A percentile compares a stretch with the other conserved stretches of the same genome.
Conservation (phyloP, 2,113 vertebrate species). For the Sinocyclocheilus maitianheensis region DNA sequence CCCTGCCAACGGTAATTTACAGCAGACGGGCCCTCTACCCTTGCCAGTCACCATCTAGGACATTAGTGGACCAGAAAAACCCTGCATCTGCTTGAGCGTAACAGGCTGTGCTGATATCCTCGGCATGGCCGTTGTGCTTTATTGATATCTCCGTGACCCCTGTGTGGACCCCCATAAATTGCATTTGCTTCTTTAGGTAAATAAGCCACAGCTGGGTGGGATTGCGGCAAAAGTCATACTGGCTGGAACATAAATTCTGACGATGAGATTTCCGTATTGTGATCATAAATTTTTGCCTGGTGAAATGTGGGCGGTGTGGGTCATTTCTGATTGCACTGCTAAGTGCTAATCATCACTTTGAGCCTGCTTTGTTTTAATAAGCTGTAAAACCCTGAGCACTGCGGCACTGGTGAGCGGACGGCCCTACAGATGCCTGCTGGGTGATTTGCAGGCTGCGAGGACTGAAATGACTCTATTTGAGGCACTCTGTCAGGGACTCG, state of each 20-base stretch:
- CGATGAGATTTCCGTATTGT: slow-evolving; percentile 69
- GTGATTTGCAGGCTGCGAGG: neutral
- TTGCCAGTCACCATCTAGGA: slow-evolving; percentile 51
- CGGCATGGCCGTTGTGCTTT: slow-evolving; percentile 55
- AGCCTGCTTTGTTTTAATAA: slow-evolving; percentile 53
- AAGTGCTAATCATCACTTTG: slow-evolving; percentile 58
- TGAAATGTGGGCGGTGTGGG: slow-evolving; percentile 48
- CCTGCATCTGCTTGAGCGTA: slow-evolving; percentile 41
- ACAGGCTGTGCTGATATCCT: slow-evolving; percentile 39
- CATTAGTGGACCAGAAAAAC: slow-evolving; percentile 57
- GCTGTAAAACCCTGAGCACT: slow-evolving; percentile 34
- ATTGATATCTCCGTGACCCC: slow-evolving; percentile 55
- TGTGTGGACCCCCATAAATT: slow-evolving; percentile 60
- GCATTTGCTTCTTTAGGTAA: slow-evolving; percentile 45
- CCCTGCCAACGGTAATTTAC: slow-evolving; percentile 45
- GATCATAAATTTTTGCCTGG: slow-evolving; percentile 66
- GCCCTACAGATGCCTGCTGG: neutral
- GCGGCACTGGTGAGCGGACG: neutral
- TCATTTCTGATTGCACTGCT: slow-evolving; percentile 63
- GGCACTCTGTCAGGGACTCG: neutral
- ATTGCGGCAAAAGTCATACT: slow-evolving; percentile 61
- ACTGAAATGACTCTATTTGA: neutral
- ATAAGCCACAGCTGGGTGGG: slow-evolving; percentile 44
- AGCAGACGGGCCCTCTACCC: slow-evolving; percentile 23
- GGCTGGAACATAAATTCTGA: slow-evolving; percentile 69